A percentile compares a stretch with the other conserved stretches of the same genome.
Evolutionary conservation across 2,888 invertebrate genomes (phyloP).

Genomic region (Phaonia tiefii): DNA sequence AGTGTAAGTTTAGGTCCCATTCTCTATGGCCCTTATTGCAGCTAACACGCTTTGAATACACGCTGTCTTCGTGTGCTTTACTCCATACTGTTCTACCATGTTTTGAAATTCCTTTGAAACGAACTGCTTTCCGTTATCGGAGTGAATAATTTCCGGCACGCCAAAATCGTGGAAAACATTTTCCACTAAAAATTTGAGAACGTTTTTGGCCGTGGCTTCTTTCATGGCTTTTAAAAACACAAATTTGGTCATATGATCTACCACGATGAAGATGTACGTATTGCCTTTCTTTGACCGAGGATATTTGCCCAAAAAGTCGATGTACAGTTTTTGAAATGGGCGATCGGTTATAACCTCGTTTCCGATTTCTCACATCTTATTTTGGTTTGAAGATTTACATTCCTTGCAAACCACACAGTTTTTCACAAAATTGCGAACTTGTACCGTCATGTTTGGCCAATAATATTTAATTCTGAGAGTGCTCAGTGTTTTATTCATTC

Average conservation of each 20-base stretch:
- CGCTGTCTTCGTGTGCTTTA: slow-evolving; percentile 64
- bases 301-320: neutral
- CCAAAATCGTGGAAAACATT: neutral
- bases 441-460: neutral
- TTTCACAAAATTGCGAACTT: neutral
- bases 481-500: neutral
- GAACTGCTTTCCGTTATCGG: slow-evolving; percentile 71
- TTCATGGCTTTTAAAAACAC: neutral
- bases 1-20: slow-evolving; percentile 52
- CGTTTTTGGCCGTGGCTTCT: neutral
- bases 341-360: neutral
- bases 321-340: slow-evolving; percentile 2
- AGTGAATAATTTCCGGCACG: neutral
- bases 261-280: neutral
- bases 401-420: neutral
- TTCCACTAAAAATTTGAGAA: neutral
- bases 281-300: neutral
- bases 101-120: slow-evolving; percentile 55
- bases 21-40: slow-evolving; percentile 66
- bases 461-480: neutral
- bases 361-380: neutral
- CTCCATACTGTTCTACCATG: slow-evolving; percentile 53
- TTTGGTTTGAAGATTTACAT: neutral
- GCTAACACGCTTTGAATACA: slow-evolving; percentile 72
- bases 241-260: neutral